These are phyloP conservation scores for Hypomecis atomaria DNA, from an alignment of 2,888 invertebrate species.

Conservation along the genomic window DNA sequence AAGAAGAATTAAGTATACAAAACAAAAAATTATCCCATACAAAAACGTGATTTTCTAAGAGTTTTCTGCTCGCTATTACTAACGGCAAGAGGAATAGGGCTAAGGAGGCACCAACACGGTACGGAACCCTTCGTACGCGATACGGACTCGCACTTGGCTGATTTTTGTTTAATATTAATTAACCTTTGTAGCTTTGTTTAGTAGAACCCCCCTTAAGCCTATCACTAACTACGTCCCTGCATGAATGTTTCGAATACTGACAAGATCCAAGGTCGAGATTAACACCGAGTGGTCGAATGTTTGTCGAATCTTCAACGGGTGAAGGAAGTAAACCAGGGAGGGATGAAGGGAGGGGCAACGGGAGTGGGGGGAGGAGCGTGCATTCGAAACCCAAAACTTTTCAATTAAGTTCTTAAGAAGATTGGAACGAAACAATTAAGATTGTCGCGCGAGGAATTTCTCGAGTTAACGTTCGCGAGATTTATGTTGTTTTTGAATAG, in stretches of 20 bases:
- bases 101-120: too few relatives aligned
- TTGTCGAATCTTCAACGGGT: slow-evolving; percentile 6
- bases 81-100: too few relatives aligned
- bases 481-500: slow-evolving; percentile 25
- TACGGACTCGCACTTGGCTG: too few relatives aligned
- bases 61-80: too few relatives aligned
- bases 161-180: too few relatives aligned
- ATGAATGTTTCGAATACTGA: slow-evolving; percentile 12
- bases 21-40: too few relatives aligned
- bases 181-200: too few relatives aligned
- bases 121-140: too few relatives aligned
- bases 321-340: neutral
- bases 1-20: too few relatives aligned
- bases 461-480: slow-evolving; percentile 21
- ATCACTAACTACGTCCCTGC: neutral
- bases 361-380: too few relatives aligned
- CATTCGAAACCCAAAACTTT: slow-evolving; percentile 30
- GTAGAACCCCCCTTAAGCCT: too few relatives aligned
- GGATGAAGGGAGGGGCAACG: neutral
- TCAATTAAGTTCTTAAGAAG: slow-evolving; percentile 34
- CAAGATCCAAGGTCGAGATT: slow-evolving; percentile 18
- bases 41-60: too few relatives aligned
- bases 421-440: slow-evolving; percentile 33
- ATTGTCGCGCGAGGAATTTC: slow-evolving; percentile 31
- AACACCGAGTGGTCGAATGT: slow-evolving; percentile 18